phyloP scores from a whole-genome alignment of 2,797 vertebrate genomes.

The Nasua narica region DNA sequence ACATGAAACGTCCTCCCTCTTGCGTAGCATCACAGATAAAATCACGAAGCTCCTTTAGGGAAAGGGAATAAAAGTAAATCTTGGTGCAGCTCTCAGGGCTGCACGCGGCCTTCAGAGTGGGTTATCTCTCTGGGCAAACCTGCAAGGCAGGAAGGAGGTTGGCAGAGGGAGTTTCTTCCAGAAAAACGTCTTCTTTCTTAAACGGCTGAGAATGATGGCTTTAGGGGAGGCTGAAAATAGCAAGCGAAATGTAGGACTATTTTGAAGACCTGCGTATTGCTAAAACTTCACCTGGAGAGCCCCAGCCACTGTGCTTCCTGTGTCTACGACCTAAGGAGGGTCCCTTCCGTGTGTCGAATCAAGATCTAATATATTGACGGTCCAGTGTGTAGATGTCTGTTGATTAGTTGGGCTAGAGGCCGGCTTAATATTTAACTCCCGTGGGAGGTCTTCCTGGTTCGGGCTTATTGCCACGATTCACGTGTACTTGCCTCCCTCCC shows the following conservation, averaged over 20 bases:
- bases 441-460: background rate
- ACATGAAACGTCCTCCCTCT: background rate
- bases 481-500: background rate
- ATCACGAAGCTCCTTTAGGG: background rate
- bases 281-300: background rate
- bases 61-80: background rate
- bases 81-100: fast-evolving
- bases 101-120: background rate
- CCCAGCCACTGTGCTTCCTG: background rate
- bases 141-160: background rate
- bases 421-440: background rate
- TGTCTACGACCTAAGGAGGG: background rate
- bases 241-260: background rate
- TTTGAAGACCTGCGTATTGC: background rate
- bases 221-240: background rate
- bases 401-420: background rate
- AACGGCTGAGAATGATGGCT: background rate
- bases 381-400: background rate
- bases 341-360: background rate
- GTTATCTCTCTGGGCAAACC: background rate
- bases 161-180: background rate
- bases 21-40: background rate
- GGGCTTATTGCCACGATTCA: background rate
- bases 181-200: background rate
- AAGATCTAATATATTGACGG: background rate